Conservation (phyloP, 2,888 invertebrate species). For the Sarcophaga caerulescens region DNA sequence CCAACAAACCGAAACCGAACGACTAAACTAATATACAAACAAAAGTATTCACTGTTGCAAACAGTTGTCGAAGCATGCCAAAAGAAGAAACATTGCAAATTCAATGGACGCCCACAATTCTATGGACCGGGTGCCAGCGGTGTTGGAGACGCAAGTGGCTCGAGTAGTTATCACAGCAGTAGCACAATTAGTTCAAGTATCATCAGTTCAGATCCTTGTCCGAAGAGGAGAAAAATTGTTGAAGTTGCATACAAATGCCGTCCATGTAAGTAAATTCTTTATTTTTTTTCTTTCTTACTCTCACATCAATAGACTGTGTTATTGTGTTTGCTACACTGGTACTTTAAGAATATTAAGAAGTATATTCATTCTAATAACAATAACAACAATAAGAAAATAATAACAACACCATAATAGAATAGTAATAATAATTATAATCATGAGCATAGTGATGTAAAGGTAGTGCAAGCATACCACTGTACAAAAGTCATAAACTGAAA, state of each 20-base stretch:
- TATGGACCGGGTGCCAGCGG: slow-evolving; percentile 87
- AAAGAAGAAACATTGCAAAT: slow-evolving; percentile 95
- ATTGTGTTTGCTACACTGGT: no score
- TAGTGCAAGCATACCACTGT: no score
- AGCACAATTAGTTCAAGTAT: slow-evolving; percentile 77
- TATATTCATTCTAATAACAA: no score
- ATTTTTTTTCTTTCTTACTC: background rate
- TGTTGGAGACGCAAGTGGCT: slow-evolving; percentile 78
- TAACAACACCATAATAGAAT: no score
- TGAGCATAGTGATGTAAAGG: no score
- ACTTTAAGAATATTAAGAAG: no score
- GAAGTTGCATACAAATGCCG: slow-evolving; percentile 98
- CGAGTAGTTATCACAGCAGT: slow-evolving; percentile 78
- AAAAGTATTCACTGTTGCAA: slow-evolving; percentile 94
- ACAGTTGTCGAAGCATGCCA: slow-evolving; percentile 96
- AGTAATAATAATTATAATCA: no score
- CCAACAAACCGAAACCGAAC: slow-evolving; percentile 8
- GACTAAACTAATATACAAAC: slow-evolving; percentile 34
- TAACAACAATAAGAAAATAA: no score
- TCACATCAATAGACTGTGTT: background rate
- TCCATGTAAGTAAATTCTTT: slow-evolving; percentile 89
- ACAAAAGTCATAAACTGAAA: slow-evolving; percentile 29
- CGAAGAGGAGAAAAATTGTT: slow-evolving; percentile 94
- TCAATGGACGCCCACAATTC: slow-evolving; percentile 92
- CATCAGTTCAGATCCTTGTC: slow-evolving; percentile 88